Evolutionary conservation across 2,797 vertebrate genomes (phyloP).

Genomic region (Gallinago solitaria): DNA sequence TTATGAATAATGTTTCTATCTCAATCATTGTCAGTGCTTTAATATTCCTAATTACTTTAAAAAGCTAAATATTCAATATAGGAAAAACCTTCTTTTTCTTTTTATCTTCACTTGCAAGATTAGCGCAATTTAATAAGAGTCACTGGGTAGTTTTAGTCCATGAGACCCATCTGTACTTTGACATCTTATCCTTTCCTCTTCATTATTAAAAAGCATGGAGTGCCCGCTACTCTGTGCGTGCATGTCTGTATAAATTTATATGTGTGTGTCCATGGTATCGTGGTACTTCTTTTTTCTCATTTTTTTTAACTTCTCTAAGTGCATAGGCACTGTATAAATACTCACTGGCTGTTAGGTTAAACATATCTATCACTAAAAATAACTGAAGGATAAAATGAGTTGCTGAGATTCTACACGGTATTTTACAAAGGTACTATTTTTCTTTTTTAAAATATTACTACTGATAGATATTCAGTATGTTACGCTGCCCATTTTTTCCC

Average conservation of each 20-base stretch:
- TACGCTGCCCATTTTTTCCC: not conserved
- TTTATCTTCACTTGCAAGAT: constrained; percentile 76
- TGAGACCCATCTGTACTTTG: not conserved
- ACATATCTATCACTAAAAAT: not conserved
- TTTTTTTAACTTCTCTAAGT: not conserved
- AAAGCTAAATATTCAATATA: constrained; percentile 82
- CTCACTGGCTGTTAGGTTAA: not conserved
- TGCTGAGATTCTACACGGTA: not conserved
- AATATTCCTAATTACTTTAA: constrained; percentile 92
- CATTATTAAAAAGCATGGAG: not conserved
- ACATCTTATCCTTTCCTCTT: constrained; percentile 22
- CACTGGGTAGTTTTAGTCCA: constrained; percentile 46
- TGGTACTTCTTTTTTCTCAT: not conserved
- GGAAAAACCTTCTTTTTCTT: constrained; percentile 75
- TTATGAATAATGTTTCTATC: constrained; percentile 98
- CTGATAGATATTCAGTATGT: not conserved
- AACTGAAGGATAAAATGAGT: not conserved
- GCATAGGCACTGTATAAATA: not conserved
- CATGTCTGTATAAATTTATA: not conserved
- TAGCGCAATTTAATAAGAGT: constrained; percentile 71
- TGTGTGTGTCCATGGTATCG: not conserved
- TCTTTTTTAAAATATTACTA: not conserved
- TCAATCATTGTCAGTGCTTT: constrained; percentile 93
- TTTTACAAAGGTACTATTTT: not conserved
- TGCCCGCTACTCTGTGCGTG: not conserved